phyloP scores from a whole-genome alignment of 2,888 invertebrate species.

The Drosophila dives region DNA sequence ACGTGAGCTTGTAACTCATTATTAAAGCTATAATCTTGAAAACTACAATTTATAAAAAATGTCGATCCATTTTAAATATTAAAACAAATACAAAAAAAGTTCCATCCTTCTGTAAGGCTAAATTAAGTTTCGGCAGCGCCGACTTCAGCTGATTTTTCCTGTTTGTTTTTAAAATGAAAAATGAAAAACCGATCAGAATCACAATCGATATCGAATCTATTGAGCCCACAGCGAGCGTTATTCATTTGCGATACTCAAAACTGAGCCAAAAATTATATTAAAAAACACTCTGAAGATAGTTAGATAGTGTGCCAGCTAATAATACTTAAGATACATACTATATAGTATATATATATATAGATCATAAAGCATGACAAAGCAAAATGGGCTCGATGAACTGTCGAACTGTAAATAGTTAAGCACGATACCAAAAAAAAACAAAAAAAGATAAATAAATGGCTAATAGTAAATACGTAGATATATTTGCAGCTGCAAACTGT shows the following conservation, averaged over 20 bases:
- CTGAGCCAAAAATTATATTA: slow-evolving; percentile 75
- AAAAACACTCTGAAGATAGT: slow-evolving; percentile 22
- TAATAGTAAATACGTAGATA: slow-evolving; percentile 6
- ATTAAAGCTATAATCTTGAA: not conserved
- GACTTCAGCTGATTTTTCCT: not conserved
- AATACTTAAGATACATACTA: slow-evolving; percentile 22
- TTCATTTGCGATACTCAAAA: slow-evolving; percentile 74
- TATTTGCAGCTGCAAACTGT: slow-evolving; percentile 45
- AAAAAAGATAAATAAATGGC: slow-evolving; percentile 3
- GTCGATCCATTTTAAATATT: not conserved
- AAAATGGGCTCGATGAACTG: slow-evolving; percentile 19
- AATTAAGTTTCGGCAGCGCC: not conserved
- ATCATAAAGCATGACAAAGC: slow-evolving; percentile 36
- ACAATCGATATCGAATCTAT: slow-evolving; percentile 75
- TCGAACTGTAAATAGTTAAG: slow-evolving; percentile 42
- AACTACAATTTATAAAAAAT: not conserved
- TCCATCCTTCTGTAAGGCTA: not conserved
- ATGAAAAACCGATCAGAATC: slow-evolving; percentile 59
- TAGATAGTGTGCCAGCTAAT: slow-evolving; percentile 44
- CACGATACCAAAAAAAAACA: slow-evolving; percentile 36
- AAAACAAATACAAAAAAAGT: not conserved
- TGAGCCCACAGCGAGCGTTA: slow-evolving; percentile 67
- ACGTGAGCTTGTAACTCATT: not conserved
- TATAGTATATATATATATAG: slow-evolving; percentile 17
- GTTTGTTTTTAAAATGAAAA: slow-evolving; percentile 39